Base-by-base conservation (phyloP, 2,113 vertebrate genomes). In the Pachyramphus minor region DNA sequence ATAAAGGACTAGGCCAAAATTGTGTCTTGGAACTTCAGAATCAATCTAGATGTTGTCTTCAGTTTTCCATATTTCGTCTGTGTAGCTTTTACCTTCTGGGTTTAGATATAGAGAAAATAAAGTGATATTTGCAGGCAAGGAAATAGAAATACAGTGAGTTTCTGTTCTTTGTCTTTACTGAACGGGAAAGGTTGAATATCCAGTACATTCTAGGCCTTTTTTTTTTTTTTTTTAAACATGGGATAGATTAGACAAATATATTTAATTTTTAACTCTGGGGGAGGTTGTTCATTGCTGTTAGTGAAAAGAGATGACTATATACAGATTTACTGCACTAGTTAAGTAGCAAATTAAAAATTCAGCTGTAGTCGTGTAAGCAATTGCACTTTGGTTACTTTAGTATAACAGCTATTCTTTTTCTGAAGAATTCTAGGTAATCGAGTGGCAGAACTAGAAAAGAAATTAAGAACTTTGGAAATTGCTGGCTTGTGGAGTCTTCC, bases 401-500 rank as follows among this genome's bases (percentile, higher is more conserved):
- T n/a, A 10, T 49, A 62, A 76, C 21, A 31, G 5, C n/a, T 69
- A 5, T 41, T 62, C 4, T 44, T 58, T 39, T 87, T 74, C 68
- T 71, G 31, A 94, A 99, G 99, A 97, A 99, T 99, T 98, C 97
- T 99, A 91, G 99, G 99, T 62, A 99, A 98, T 93, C 97, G 99
- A 55, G 99, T 99, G 30, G 98, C 99, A 64, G 99, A 99, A 95
- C 96, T 99, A 90, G 99, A 99, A 95, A 99, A 99, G 95, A 99
- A 99, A 91, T 97, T 99, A 67, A 99, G 99, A 97, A 99, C 99
- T 37, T 96, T 99, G 94, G 99, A 99, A 97, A 98, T 99, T 39
- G 99, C 99, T 89, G 99, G 99, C 75, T 97, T 99, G 90, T 99
- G 99, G 99, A 99, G 99, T 97, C 98, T 99, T 67, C 99, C 99